These are phyloP conservation scores for Oncopodura yosiiana DNA, from an alignment of 1,140 invertebrate genomes.

Conservation along the genomic window DNA sequence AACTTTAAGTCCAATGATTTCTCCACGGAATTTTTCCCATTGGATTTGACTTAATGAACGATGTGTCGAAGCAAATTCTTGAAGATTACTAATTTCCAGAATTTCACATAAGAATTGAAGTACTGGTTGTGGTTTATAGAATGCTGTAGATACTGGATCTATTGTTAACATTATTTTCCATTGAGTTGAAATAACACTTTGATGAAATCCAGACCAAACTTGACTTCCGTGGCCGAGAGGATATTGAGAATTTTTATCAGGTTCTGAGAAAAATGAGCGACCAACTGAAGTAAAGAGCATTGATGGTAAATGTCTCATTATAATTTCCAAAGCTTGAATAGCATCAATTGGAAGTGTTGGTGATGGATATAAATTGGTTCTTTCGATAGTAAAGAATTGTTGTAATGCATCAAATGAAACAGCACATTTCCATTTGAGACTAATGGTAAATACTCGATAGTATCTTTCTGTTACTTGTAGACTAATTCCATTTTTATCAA, in stretches of 20 bases:
- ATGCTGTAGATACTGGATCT: slow-evolving; percentile 98
- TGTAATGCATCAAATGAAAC: slow-evolving; percentile 93
- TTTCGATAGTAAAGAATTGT: slow-evolving; percentile 94
- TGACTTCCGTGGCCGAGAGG: slow-evolving; percentile 95
- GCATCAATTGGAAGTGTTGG: slow-evolving; percentile 97
- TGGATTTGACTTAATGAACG: slow-evolving; percentile 97
- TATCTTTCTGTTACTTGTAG: slow-evolving; percentile 91
- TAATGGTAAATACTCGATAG: slow-evolving; percentile 96
- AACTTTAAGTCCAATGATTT: slow-evolving; percentile 98
- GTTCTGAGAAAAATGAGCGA: slow-evolving; percentile 96
- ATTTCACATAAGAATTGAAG: slow-evolving; percentile 99
- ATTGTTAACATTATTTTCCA: slow-evolving; percentile 99
- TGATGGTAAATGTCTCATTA: slow-evolving; percentile 98
- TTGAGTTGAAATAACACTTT: slow-evolving; percentile 95
- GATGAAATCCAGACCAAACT: slow-evolving; percentile 99
- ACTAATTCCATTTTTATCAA: slow-evolving; percentile 55
- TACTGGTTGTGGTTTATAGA: slow-evolving; percentile 99
- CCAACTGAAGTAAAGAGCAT: slow-evolving; percentile 99
- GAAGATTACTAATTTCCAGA: slow-evolving; percentile 91
- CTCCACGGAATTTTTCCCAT: slow-evolving; percentile 98
- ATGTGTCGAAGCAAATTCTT: slow-evolving; percentile 82
- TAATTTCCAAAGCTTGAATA: slow-evolving; percentile 93
- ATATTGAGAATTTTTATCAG: slow-evolving; percentile 95
- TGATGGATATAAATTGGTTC: slow-evolving; percentile 92
- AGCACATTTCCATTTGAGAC: slow-evolving; percentile 94